These are phyloP conservation scores for Rhodinocichla rosea DNA, from an alignment of 2,113 vertebrate species.

Conservation along the genomic window DNA sequence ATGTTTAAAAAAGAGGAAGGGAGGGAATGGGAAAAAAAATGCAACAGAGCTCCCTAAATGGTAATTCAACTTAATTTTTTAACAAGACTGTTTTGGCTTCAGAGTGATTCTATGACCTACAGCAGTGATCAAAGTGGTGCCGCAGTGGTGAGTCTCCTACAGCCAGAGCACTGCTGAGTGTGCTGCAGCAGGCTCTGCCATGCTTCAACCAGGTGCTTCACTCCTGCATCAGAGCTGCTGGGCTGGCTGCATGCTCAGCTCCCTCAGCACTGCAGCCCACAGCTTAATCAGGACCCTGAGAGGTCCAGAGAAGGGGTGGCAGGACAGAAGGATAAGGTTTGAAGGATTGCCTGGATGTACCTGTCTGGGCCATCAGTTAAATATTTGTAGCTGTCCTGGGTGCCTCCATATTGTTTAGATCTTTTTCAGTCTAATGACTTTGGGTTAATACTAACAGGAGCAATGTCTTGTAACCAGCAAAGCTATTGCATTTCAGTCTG, in stretches of 20 bases:
- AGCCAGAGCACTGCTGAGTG: not conserved
- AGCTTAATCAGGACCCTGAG: not conserved
- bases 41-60: constrained; percentile 11
- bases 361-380: not conserved
- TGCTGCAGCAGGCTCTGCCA: not conserved
- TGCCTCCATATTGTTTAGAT: not conserved
- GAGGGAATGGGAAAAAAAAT: not conserved
- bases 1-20: constrained; percentile 30
- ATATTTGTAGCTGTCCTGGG: not conserved
- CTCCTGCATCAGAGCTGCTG: not conserved
- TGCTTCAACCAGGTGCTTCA: not conserved
- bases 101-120: constrained; percentile 27
- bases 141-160: not conserved
- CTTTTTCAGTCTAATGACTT: not conserved
- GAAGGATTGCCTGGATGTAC: not conserved
- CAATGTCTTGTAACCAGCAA: not conserved
- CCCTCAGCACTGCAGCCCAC: not conserved
- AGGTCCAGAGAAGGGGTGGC: not conserved
- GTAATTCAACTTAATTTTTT: constrained; percentile 47
- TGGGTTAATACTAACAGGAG: not conserved
- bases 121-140: constrained; percentile 34
- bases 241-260: not conserved
- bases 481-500: not conserved
- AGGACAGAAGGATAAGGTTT: not conserved
- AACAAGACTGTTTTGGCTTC: constrained; percentile 44